phyloP scores from a whole-genome alignment of 2,113 vertebrate species.

The Miniopterus natalensis region DNA sequence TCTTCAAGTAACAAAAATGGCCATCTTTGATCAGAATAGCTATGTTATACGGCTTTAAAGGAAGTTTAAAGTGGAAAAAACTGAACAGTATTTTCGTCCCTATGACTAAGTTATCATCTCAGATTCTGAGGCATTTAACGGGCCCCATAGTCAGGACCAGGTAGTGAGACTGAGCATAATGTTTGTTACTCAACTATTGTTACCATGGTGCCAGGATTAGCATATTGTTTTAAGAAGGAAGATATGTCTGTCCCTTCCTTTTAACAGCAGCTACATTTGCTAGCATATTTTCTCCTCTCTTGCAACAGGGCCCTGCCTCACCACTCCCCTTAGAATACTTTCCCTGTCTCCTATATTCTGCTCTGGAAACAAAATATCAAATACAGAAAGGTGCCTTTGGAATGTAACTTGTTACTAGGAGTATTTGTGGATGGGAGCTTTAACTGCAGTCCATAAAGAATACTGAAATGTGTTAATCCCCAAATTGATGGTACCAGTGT shows the following conservation, averaged over 20 bases:
- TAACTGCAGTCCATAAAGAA: background rate
- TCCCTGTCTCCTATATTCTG: background rate
- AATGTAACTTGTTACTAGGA: background rate
- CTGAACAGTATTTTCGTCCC: background rate
- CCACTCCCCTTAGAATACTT: background rate
- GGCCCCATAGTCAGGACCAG: background rate
- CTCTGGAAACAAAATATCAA: background rate
- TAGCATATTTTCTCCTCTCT: background rate
- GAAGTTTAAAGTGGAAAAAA: background rate
- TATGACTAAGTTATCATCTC: background rate
- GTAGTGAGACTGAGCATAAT: background rate
- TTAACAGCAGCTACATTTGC: background rate
- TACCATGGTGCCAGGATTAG: background rate
- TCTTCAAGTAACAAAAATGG: slow-evolving; percentile 44
- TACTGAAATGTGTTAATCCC: background rate
- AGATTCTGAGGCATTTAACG: background rate
- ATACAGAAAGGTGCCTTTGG: background rate
- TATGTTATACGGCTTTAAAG: background rate
- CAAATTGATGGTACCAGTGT: background rate
- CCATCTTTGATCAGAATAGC: background rate
- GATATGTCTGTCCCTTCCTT: background rate
- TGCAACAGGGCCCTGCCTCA: background rate
- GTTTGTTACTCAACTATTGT: background rate
- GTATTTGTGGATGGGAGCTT: background rate
- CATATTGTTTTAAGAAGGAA: slow-evolving; percentile 10